A percentile compares a stretch with the other conserved stretches of the same genome.
Conservation (phyloP, 2,797 vertebrate genomes). For the Melanotaenia nigrans region DNA sequence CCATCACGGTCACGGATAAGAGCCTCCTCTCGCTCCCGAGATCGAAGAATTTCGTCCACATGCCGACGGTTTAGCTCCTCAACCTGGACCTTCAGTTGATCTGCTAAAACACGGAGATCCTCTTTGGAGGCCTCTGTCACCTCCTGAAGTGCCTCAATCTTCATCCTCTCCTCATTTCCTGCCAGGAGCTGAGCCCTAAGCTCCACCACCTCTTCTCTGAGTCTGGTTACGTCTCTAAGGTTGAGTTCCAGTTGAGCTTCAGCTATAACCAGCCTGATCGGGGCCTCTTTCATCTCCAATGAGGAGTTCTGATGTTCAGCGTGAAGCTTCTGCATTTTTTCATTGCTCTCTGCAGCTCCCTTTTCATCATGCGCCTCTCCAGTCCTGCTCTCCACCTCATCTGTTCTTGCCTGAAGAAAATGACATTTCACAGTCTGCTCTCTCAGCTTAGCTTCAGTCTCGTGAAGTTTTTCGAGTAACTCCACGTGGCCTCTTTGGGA, state of each 20-base stretch:
- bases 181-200: conserved; percentile 85
- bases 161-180: conserved; percentile 80
- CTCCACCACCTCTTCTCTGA: conserved; percentile 82
- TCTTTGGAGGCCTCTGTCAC: conserved; percentile 77
- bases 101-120: conserved; percentile 83
- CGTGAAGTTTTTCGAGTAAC: conserved; percentile 77
- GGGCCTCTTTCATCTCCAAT: conserved; percentile 69
- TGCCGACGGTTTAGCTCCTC: conserved; percentile 89
- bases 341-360: conserved; percentile 75
- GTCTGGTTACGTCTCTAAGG: conserved; percentile 79
- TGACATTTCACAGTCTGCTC: conserved; percentile 70
- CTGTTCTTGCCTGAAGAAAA: conserved; percentile 74
- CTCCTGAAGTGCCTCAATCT: conserved; percentile 83
- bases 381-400: conserved; percentile 70
- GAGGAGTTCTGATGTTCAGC: conserved; percentile 45
- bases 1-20: conserved; percentile 76
- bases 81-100: conserved; percentile 85
- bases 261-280: conserved; percentile 77
- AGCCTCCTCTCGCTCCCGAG: conserved; percentile 81
- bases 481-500: conserved; percentile 78
- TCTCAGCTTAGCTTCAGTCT: conserved; percentile 72
- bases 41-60: conserved; percentile 85
- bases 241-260: conserved; percentile 87
- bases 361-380: conserved; percentile 77
- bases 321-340: conserved; percentile 61